Base-by-base conservation (phyloP, 2,113 vertebrate species). In the Copsychus sechellarum region DNA sequence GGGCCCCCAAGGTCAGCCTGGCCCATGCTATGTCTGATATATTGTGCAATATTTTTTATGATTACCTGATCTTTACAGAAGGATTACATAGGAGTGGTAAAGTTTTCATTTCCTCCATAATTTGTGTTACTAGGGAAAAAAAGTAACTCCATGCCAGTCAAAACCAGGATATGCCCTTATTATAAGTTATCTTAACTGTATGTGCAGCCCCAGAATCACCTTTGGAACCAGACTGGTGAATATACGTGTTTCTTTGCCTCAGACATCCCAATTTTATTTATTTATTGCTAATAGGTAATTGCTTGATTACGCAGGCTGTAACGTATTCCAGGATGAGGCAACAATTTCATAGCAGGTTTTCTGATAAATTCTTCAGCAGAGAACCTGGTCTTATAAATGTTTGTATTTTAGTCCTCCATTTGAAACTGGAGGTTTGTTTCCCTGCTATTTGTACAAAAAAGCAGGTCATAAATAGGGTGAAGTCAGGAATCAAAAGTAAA, bases 271-370 rank as follows among this genome's bases (percentile, higher is more conserved):
- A 11, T 33, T 88, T 78, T 58, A 70, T 72, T 45, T 36, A 24
- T 86, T 78, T 86, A 66, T 6, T 66, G 42, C 61, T 78, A 26
- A 21, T 40, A 58, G 21, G 3, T 34, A 40, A 74, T 47, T 19
- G 12, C 25, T 60, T 47, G 18, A 24, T 40, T 43, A 50, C 14
- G 6, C n/a, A 86, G 19, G 36, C 13, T 34, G 18, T 33, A 86
- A 31, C 0, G 0, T 7, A 10, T 51, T 60, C 2, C 53, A 73
- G 50, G 8, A 10, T 42, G 43, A 88, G 22, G n/a, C 36, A 77
- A 42, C 7, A 79, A 71, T 88, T 58, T 70, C 34, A 9, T 6
- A 61, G 8, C 12, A 92, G 4, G 12, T 5, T 81, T 89, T 53
- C 69, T 25, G 33, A 13, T 29, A 61, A 56, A 66, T 19, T 40